Evolutionary conservation across 2,888 invertebrate genomes (phyloP).

Genomic region (Dinocampus coccinellae): DNA sequence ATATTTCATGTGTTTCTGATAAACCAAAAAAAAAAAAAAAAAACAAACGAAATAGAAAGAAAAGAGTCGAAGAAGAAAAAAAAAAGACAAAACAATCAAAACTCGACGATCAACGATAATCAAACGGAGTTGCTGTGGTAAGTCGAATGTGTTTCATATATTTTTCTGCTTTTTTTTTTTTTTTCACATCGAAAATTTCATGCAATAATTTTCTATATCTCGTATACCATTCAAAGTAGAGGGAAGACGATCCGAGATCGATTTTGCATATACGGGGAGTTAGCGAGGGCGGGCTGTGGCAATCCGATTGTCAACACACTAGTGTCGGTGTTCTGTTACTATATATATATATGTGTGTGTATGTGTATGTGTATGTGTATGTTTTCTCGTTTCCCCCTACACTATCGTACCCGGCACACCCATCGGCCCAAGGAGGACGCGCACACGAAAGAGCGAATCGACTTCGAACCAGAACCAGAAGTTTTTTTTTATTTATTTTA

Average conservation of each 20-base stretch:
- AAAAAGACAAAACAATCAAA: no score
- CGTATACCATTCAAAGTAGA: conserved; percentile 18
- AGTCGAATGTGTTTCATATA: no score
- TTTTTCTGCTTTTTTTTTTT: neutral
- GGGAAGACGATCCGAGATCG: conserved; percentile 42
- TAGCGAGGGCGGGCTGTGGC: conserved; percentile 29
- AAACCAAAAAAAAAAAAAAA: neutral
- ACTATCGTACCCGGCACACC: conserved; percentile 41
- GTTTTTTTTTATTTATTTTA: neutral
- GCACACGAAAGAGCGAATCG: neutral
- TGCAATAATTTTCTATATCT: neutral
- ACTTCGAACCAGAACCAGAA: neutral
- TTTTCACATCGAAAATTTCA: neutral
- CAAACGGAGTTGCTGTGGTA: no score
- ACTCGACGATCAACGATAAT: no score
- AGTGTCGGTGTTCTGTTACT: neutral
- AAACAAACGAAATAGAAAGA: neutral
- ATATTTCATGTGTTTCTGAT: neutral
- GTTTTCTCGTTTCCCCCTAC: conserved; percentile 23
- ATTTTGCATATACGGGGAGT: conserved; percentile 39
- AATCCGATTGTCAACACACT: conserved; percentile 50
- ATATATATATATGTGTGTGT: neutral
- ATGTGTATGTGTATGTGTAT: conserved; percentile 10
- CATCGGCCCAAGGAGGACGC: conserved; percentile 33
- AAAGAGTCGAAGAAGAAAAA: no score